phyloP scores from a whole-genome alignment of 1,140 invertebrate species.

The Drosophila mauritiana region DNA sequence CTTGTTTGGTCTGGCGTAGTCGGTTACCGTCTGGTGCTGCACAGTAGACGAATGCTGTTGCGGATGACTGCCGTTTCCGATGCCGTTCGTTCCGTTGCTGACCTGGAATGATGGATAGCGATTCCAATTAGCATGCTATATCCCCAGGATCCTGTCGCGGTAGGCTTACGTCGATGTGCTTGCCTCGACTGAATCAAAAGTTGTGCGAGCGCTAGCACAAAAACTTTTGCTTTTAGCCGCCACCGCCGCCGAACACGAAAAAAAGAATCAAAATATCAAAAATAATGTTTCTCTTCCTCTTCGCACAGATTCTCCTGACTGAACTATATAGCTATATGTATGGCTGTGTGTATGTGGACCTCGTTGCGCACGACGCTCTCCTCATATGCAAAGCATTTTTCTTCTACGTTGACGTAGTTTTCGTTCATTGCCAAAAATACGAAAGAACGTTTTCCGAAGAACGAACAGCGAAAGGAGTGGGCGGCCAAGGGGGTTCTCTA shows the following conservation, averaged over 20 bases:
- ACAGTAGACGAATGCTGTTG: slow-evolving; percentile 55
- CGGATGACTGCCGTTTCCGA: slow-evolving; percentile 34
- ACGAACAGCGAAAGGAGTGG: slow-evolving; percentile 13
- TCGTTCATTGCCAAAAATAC: slow-evolving; percentile 83
- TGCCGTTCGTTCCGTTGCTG: slow-evolving; percentile 83
- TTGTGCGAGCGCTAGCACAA: slow-evolving; percentile 77
- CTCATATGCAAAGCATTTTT: slow-evolving; percentile 64
- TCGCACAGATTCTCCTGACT: slow-evolving; percentile 57
- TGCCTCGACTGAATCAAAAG: slow-evolving; percentile 84
- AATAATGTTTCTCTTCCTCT: slow-evolving; percentile 56
- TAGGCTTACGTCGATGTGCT: slow-evolving; percentile 73
- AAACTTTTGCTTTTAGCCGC: slow-evolving; percentile 79
- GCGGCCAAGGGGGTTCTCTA: slow-evolving; percentile 17
- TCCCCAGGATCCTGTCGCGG: slow-evolving; percentile 6
- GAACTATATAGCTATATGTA: slow-evolving; percentile 18
- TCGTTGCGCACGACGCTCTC: slow-evolving; percentile 80
- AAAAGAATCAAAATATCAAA: slow-evolving; percentile 49
- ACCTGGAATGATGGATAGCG: slow-evolving; percentile 84
- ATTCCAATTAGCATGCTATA: slow-evolving; percentile 3
- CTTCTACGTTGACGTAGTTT: slow-evolving; percentile 77
- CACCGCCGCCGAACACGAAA: slow-evolving; percentile 29
- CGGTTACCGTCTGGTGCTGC: slow-evolving; percentile 87
- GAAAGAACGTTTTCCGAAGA: slow-evolving; percentile 10
- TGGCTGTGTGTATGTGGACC: slow-evolving; percentile 12
- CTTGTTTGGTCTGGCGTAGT: slow-evolving; percentile 91